Evolutionary conservation across 2,113 vertebrate species (phyloP).

Genomic region (Forbesichthys papilliferus): DNA sequence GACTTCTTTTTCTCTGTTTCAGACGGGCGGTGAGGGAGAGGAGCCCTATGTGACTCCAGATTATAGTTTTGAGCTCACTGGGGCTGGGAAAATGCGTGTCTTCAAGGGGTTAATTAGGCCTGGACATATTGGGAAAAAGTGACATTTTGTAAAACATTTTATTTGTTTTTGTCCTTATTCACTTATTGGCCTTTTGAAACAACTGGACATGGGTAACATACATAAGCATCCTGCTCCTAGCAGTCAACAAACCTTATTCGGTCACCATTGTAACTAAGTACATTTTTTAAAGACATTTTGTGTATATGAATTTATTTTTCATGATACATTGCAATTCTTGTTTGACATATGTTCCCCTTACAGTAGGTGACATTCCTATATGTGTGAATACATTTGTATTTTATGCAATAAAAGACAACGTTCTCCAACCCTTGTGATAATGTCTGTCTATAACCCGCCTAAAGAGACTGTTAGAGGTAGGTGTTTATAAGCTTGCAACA

Average conservation of each 20-base stretch:
- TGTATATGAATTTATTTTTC: background rate
- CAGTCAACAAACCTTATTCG: conserved; percentile 5
- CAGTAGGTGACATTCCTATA: conserved; percentile 44
- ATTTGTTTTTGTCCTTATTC: conserved; percentile 19
- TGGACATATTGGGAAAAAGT: conserved; percentile 35
- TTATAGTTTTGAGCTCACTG: conserved; percentile 85
- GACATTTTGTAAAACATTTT: conserved; percentile 13
- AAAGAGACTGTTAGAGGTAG: background rate
- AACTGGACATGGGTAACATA: background rate
- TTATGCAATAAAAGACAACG: conserved; percentile 36
- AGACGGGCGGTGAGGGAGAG: conserved; percentile 81
- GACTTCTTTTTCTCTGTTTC: conserved; percentile 50
- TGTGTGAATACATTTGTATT: conserved; percentile 34
- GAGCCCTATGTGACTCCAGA: conserved; percentile 86
- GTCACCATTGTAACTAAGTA: background rate
- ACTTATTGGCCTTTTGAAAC: conserved; percentile 7
- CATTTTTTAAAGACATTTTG: background rate
- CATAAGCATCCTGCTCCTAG: background rate
- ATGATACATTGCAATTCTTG: conserved; percentile 24
- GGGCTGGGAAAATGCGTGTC: conserved; percentile 84
- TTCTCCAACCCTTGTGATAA: conserved; percentile 19
- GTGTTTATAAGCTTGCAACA: background rate
- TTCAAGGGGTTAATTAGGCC: conserved; percentile 72
- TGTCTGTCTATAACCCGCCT: conserved; percentile 5
- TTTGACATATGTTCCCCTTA: conserved; percentile 31